Conservation (phyloP, 2,797 vertebrate genomes). For the Scolopax rusticola region DNA sequence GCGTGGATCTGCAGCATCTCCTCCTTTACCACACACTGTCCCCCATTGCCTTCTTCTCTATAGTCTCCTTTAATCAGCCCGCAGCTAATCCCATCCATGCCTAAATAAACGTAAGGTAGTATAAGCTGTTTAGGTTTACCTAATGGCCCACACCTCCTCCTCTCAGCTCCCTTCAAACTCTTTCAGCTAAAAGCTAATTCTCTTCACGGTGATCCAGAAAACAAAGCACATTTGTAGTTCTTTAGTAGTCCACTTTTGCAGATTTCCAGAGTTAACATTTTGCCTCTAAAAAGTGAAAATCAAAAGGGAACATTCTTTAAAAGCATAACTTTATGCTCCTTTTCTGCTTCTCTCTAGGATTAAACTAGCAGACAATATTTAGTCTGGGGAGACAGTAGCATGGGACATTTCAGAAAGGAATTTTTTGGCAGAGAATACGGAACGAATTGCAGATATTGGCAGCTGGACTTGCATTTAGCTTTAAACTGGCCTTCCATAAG, state of each 20-base stretch:
- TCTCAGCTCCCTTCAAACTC: background rate
- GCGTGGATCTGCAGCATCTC: background rate
- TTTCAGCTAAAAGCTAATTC: background rate
- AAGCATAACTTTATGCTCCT: background rate
- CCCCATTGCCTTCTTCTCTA: background rate
- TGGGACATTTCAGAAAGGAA: background rate
- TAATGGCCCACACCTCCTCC: background rate
- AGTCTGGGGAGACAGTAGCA: background rate
- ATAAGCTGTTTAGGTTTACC: conserved; percentile 23
- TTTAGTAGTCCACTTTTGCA: background rate
- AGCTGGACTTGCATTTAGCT: background rate
- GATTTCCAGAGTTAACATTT: background rate
- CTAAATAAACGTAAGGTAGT: conserved; percentile 17
- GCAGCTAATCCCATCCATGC: background rate
- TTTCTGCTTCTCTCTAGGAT: background rate
- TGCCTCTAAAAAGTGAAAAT: background rate
- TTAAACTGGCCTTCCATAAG: background rate
- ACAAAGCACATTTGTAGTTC: background rate
- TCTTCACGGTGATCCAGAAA: background rate
- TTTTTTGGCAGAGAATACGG: background rate
- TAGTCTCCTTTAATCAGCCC: background rate
- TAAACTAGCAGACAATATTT: conserved; percentile 1
- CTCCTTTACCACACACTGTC: background rate
- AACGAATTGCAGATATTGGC: background rate
- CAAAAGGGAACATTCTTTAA: background rate